Conservation (phyloP, 2,113 vertebrate species). For the Erpornis zantholeuca region DNA sequence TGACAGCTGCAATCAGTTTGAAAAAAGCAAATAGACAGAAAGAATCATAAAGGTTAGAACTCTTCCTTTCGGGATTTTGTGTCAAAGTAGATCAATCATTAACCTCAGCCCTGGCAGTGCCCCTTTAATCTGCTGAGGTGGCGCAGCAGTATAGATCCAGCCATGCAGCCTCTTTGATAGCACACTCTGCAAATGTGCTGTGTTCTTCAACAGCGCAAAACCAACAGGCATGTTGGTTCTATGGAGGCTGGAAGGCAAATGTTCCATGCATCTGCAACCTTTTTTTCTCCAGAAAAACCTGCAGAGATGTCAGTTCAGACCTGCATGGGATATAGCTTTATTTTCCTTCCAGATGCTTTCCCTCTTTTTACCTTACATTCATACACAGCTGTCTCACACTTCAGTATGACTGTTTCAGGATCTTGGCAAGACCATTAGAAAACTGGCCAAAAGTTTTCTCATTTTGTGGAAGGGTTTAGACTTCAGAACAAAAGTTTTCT, state of each 20-base stretch:
- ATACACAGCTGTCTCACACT: neutral
- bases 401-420: neutral
- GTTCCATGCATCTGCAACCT: neutral
- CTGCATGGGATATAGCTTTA: neutral
- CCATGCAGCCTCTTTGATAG: neutral
- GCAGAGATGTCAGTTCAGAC: neutral
- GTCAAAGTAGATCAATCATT: slow-evolving; percentile 43
- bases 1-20: slow-evolving; percentile 22
- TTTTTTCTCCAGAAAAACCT: neutral
- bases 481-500: neutral
- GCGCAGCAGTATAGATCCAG: neutral
- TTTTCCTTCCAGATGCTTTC: neutral
- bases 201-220: neutral
- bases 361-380: neutral
- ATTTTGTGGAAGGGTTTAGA: neutral
- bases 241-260: neutral
- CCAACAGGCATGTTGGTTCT: neutral
- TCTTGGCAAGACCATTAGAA: neutral
- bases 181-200: neutral
- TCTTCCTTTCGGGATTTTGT: slow-evolving; percentile 43
- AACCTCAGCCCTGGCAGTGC: neutral
- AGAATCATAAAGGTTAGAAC: slow-evolving; percentile 54
- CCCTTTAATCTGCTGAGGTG: slow-evolving; percentile 9
- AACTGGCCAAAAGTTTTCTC: neutral
- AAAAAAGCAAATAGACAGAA: slow-evolving; percentile 29